Base-by-base conservation (phyloP, 2,888 invertebrate genomes). In the Drosophila emarginata region DNA sequence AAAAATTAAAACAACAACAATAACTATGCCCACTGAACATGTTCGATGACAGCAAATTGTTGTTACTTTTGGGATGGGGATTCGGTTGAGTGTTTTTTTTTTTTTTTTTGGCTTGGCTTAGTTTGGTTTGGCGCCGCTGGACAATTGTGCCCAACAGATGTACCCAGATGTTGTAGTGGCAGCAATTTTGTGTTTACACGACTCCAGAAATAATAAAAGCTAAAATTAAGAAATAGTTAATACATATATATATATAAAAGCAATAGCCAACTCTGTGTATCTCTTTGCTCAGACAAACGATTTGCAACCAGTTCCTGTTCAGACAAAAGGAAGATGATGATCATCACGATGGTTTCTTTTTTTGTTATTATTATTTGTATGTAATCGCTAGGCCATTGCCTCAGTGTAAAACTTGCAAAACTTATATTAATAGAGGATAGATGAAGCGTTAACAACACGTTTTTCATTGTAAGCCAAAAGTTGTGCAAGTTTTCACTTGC, bases 311-410 rank as follows among this genome's bases (percentile, higher is more conserved):
- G 86, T 86, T 82, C 87, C 87, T 86, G 84, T 67, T 86, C 77
- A 83, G 79, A 82, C 82, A 86, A 82, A 86, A 82, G 87, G 87
- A 82, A 86, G 82, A 83, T 80, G 81, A 86, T 83, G 78, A 72
- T 78, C 77, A 69, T 52, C n/a, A 23, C 9, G 23, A 23, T 52
- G 15, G 36, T 54, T 54, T 36, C n/a, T 26, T 52, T 26, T 54
- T 32, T 15, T 32, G 26, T 53, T 18, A 6, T 54, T 57, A n/a
- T 56, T 77, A 67, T 54, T 45, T 45, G 18, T 45, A 45, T 76
- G 84, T 78, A 80, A 74, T 85, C 71, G 67, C 79, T 21, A 68
- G 82, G 85, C 80, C 76, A 64, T 77, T 79, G 68, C 56, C 65
- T 68, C 70, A 72, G 67, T 71, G 23, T 12, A 28, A 53, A 15